Evolutionary conservation across 2,797 vertebrate genomes (phyloP).

Genomic region (Aythya fuligula): DNA sequence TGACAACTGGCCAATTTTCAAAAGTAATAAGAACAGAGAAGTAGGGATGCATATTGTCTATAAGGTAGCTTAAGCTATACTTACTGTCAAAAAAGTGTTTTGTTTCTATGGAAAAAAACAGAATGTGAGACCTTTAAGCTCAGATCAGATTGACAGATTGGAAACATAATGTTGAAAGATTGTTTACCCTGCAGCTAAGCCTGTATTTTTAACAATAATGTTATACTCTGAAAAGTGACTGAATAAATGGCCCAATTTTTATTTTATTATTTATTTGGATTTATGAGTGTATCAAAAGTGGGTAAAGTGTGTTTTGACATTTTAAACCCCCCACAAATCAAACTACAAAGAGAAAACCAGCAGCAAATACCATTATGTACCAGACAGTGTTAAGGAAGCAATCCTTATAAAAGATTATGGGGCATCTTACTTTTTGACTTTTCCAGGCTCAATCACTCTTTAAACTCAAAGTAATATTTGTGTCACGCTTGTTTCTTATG

Average conservation of each 20-base stretch:
- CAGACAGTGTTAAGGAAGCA: background rate
- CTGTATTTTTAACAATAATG: slow-evolving; percentile 32
- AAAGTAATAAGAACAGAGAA: slow-evolving; percentile 20
- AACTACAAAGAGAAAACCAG: slow-evolving; percentile 33
- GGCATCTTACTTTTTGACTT: background rate
- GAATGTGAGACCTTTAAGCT: slow-evolving; percentile 31
- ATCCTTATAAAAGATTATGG: background rate
- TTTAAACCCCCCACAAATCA: slow-evolving; percentile 49
- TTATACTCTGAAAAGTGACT: background rate
- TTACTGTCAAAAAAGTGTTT: slow-evolving; percentile 25
- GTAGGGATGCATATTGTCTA: background rate
- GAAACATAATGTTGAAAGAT: slow-evolving; percentile 60
- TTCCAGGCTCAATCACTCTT: background rate
- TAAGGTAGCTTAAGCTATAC: slow-evolving; percentile 28
- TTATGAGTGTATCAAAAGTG: slow-evolving; percentile 35
- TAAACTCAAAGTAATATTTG: background rate
- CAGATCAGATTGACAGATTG: slow-evolving; percentile 57
- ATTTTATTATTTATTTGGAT: slow-evolving; percentile 57
- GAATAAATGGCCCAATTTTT: slow-evolving; percentile 50
- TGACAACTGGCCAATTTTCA: slow-evolving; percentile 39
- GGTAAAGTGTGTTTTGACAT: slow-evolving; percentile 50
- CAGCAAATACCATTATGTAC: slow-evolving; percentile 2
- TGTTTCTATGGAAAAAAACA: slow-evolving; percentile 38
- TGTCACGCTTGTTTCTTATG: background rate
- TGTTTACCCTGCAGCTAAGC: slow-evolving; percentile 49